Base-by-base conservation (phyloP, 2,113 vertebrate genomes). In the Thalassoma bifasciatum region DNA sequence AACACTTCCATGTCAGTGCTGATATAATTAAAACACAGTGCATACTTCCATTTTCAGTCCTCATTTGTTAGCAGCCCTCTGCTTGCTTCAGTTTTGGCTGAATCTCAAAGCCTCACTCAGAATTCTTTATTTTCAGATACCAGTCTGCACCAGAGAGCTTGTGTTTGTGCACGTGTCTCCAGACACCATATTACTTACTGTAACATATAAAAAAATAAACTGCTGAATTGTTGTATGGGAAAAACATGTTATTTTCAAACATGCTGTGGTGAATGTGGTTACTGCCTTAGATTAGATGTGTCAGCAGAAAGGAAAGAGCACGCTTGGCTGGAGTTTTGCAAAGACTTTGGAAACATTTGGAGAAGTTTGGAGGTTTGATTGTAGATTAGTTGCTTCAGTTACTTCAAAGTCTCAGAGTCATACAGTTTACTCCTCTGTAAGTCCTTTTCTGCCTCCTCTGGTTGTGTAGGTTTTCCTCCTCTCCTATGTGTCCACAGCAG, bases 401-500 rank as follows among this genome's bases (percentile, higher is more conserved):
- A 51, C 64, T 74, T 66, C 3, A 67, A 72, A 66, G 34, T 74
- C 81, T 38, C 60, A 17, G 56, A 73, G 26, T 23, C 59, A 38
- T 21, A 5, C 49, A 30, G 11, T 77, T 46, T 49, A 64, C 51
- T 26, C 21, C 56, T 37, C 64, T 54, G 26, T 26, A 37, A 26
- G 44, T 36, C 47, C 17, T 53, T 56, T 19, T 9, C 68, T 49
- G 36, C 21, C 24, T 38, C 53, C 3, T 22, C 2, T 47, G 47
- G 9, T 56, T 57, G 49, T 69, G 58, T 22, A 51, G 40, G 63
- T 60, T 58, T 59, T 22, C 58, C 16, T 21, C 51, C 22, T 46
- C 65, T 65, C 65, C 73, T 56, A 77, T 75, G 77, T 77, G 58
- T 69, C 71, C 59, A 82, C 84, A 85, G 77, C 76, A 80, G 76